A percentile compares a stretch with the other conserved stretches of the same genome.
Conservation (phyloP, 2,888 invertebrate genomes). For the Falcaria lacertinaria region DNA sequence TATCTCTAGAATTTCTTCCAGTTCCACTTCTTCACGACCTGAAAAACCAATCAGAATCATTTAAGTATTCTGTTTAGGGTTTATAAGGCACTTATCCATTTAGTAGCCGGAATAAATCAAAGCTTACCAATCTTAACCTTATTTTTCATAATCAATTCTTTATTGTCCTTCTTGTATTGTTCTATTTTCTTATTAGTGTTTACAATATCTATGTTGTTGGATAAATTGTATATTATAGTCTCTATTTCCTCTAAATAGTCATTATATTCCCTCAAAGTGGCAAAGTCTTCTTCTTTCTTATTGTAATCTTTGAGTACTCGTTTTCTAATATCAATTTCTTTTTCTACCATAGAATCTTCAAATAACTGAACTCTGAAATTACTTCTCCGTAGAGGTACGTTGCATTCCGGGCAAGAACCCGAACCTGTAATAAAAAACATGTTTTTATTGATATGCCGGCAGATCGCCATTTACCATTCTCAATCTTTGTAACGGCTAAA, state of each 20-base stretch:
- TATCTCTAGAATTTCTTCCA: constrained; percentile 90
- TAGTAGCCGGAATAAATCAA: too few relatives aligned
- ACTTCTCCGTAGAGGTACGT: constrained; percentile 90
- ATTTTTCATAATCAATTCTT: constrained; percentile 89
- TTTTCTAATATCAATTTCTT: constrained; percentile 97
- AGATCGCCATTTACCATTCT: too few relatives aligned
- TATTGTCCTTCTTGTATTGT: constrained; percentile 94
- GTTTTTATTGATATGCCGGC: neutral
- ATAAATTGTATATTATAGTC: constrained; percentile 92
- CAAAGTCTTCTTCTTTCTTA: constrained; percentile 96
- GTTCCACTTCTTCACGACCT: constrained; percentile 89
- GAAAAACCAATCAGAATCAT: neutral
- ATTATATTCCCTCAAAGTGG: constrained; percentile 90
- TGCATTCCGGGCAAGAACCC: constrained; percentile 96
- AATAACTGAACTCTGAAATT: constrained; percentile 97
- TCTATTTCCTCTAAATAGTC: constrained; percentile 98
- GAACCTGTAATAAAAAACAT: constrained; percentile 86
- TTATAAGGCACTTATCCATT: too few relatives aligned
- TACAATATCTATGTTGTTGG: constrained; percentile 92
- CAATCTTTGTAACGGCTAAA: too few relatives aligned
- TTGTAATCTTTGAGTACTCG: constrained; percentile 94
- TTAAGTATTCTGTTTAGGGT: too few relatives aligned
- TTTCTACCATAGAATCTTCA: constrained; percentile 97
- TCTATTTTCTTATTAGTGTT: constrained; percentile 94
- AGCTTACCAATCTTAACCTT: constrained; percentile 83